These are phyloP conservation scores for Jordanella pulchra DNA, from an alignment of 2,797 vertebrate genomes.

Conservation along the genomic window DNA sequence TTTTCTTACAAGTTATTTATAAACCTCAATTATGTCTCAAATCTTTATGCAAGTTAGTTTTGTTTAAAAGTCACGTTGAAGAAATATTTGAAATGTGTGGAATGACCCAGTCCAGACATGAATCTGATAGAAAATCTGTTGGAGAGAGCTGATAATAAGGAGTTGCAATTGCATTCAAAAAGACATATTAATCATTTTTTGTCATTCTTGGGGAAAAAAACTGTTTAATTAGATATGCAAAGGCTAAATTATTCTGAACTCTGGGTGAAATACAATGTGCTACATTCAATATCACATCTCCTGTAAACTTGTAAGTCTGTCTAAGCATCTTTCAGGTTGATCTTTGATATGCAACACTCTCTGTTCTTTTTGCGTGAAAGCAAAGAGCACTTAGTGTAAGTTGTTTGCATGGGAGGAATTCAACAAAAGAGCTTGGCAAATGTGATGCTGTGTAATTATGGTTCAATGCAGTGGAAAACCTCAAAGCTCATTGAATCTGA, in stretches of 20 bases:
- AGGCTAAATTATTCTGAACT: too few relatives aligned
- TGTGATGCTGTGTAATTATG: conserved; percentile 5
- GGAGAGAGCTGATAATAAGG: too few relatives aligned
- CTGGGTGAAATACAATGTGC: too few relatives aligned
- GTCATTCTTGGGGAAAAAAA: too few relatives aligned
- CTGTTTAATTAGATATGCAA: too few relatives aligned
- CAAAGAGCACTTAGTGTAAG: conserved; percentile 8
- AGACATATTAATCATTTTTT: too few relatives aligned
- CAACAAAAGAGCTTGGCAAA: background rate
- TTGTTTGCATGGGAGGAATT: conserved; percentile 4
- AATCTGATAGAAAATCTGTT: too few relatives aligned
- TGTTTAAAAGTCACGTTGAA: background rate
- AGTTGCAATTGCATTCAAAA: too few relatives aligned
- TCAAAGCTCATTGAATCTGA: conserved; percentile 4
- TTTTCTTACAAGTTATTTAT: background rate
- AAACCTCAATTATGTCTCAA: background rate
- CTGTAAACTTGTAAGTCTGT: conserved; percentile 7
- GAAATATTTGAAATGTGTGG: background rate
- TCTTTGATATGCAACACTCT: background rate
- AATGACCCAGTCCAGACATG: too few relatives aligned
- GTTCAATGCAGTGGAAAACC: conserved; percentile 10
- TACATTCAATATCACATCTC: background rate
- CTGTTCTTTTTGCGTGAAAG: conserved; percentile 9
- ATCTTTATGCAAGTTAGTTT: background rate
- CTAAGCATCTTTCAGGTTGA: conserved; percentile 2